Base-by-base conservation (phyloP, 1,140 invertebrate genomes). In the Epicauta chinensis region DNA sequence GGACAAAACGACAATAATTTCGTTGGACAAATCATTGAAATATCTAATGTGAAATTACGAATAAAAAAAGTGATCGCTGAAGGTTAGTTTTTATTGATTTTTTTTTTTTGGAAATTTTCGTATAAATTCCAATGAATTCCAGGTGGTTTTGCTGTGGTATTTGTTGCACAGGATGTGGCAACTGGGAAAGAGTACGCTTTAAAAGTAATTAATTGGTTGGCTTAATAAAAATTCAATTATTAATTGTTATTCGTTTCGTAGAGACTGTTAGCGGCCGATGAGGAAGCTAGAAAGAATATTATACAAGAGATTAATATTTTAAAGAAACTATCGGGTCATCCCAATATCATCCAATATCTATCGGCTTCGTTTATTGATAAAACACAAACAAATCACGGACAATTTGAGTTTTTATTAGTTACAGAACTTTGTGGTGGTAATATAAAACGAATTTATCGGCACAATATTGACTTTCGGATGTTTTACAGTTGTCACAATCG, bases 141-240 rank as follows among this genome's bases (percentile, higher is more conserved):
- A 95, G 93, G 93, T 80, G 92, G 92, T 61, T 96, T 91, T 82
- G 91, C 91, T 40, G 87, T 92, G 77, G 92, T 97, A 41, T 97
- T 89, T 79, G 84, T 91, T 54, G 92, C 89, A 58, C 90, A 94
- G 80, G 91, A 95, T 78, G 70, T 87, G 48, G 79, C 82, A 49
- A 83, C 81, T 56, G 88, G 89, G 49, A 90, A 89, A 59, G 89
- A 94, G 65, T 96, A 91, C 81, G 92, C 93, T 61, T 77, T 96
- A 53, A 92, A 92, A 73, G 82, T 84, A 63, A 68, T 50, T 23
- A 57, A 6, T 37, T 36, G n/a, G 32, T 34, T 10, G 31, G n/a
- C n/a, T n/a, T n/a, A n/a, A n/a, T n/a, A 30, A 15, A 32, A 23
- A 32, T 35, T 41, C 23, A 36, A 52, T 52, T 49, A 41, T 46